Percentiles rank a stretch among this genome's conserved stretches.
phyloP scores from a whole-genome alignment of 2,888 invertebrate genomes.

The Colletes collaris region DNA sequence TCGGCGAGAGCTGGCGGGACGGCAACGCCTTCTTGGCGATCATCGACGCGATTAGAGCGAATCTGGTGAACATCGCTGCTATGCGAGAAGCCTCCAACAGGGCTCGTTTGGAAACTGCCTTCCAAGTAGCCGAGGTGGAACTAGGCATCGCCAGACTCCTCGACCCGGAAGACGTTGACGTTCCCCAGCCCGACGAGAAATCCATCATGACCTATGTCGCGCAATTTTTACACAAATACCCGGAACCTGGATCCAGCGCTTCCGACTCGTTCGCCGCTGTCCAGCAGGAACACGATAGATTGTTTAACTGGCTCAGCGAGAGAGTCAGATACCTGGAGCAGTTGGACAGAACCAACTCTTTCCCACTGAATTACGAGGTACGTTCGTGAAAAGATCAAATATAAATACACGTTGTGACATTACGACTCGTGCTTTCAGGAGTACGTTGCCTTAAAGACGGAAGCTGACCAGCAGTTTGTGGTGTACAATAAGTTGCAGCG shows the following conservation, averaged over 20 bases:
- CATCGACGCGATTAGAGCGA: constrained; percentile 96
- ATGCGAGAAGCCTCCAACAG: constrained; percentile 91
- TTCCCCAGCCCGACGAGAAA: constrained; percentile 97
- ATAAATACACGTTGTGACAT: too few relatives aligned
- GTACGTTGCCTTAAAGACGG: constrained; percentile 90
- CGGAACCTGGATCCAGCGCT: constrained; percentile 91
- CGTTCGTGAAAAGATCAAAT: constrained; percentile 41
- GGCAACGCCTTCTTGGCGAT: constrained; percentile 97
- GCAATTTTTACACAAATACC: constrained; percentile 97
- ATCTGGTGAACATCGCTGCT: constrained; percentile 94
- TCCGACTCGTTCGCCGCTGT: constrained; percentile 90
- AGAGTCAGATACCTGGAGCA: constrained; percentile 91
- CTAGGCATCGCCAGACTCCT: constrained; percentile 95
- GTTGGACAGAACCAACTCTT: constrained; percentile 89
- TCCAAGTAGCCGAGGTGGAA: constrained; percentile 95
- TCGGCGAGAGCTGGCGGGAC: constrained; percentile 98
- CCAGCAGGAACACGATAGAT: constrained; percentile 91
- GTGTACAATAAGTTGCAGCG: constrained; percentile 91
- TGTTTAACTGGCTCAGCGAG: constrained; percentile 92
- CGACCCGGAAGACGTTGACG: constrained; percentile 98
- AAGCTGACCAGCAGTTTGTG: constrained; percentile 89
- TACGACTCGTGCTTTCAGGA: constrained; percentile 84
- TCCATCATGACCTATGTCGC: constrained; percentile 99
- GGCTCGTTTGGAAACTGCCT: constrained; percentile 95
- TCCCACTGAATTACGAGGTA: constrained; percentile 89